These are phyloP conservation scores for Malacoctenus gilli DNA, from an alignment of 2,797 vertebrate species.

Conservation along the genomic window DNA sequence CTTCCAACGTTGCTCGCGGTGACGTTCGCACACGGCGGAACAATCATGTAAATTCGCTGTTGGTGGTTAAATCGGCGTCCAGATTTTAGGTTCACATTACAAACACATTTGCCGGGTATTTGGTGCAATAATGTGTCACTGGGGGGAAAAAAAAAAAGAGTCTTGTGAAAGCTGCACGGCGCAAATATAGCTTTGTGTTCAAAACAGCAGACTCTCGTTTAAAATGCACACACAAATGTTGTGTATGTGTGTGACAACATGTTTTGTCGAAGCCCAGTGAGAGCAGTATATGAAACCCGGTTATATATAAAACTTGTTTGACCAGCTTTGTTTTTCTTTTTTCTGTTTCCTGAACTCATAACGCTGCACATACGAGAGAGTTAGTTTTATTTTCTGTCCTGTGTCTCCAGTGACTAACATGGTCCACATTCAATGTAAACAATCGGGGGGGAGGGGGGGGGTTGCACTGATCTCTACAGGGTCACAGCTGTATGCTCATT, in stretches of 20 bases:
- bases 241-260: not conserved
- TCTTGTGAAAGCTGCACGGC: too few species aligned
- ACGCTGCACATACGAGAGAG: not conserved
- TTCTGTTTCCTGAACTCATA: too few species aligned
- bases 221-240: not conserved
- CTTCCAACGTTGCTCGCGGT: conserved; percentile 26
- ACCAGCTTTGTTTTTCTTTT: too few species aligned
- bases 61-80: not conserved
- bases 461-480: conserved; percentile 18
- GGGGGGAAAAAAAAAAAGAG: too few species aligned
- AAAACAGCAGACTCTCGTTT: not conserved
- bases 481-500: conserved; percentile 21
- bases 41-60: conserved; percentile 10
- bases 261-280: too few species aligned
- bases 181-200: too few species aligned
- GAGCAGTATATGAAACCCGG: too few species aligned
- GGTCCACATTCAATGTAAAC: conserved; percentile 37
- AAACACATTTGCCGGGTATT: not conserved
- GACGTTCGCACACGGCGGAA: conserved; percentile 12
- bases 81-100: not conserved
- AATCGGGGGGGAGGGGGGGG: conserved; percentile 33
- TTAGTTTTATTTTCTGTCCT: not conserved
- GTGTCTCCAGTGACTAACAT: conserved; percentile 26
- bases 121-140: conserved; percentile 13
- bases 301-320: too few species aligned